Percentiles rank a stretch among this genome's conserved stretches.
Evolutionary conservation across 2,113 vertebrate species (phyloP).

Genomic region (Pteropus alecto): DNA sequence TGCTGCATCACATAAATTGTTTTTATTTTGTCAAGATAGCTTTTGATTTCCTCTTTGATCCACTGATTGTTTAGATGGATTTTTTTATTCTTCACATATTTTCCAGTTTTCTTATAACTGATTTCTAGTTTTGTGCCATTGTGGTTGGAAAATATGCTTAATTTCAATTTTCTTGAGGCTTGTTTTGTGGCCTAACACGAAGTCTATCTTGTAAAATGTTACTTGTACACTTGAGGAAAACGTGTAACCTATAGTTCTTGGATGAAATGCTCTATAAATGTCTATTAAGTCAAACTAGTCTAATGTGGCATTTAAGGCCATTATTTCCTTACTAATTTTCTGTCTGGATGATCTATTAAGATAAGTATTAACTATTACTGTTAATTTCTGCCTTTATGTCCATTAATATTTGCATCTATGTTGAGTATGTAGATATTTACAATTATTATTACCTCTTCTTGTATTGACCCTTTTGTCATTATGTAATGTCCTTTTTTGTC

Average conservation of each 20-base stretch:
- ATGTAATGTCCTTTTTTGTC: no score
- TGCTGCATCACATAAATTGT: no score
- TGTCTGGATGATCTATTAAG: no score
- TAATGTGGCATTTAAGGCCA: no score
- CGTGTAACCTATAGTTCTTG: background rate
- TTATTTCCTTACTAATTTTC: no score
- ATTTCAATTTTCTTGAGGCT: background rate
- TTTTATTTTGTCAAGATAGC: background rate
- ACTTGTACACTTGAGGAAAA: background rate
- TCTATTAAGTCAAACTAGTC: no score
- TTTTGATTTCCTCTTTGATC: background rate
- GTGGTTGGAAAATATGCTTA: background rate
- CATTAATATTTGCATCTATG: no score
- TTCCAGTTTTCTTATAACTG: background rate
- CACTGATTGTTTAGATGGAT: background rate
- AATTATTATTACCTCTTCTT: no score
- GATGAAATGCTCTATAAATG: background rate
- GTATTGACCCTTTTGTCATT: no score
- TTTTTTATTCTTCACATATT: background rate
- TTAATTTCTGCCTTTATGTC: no score
- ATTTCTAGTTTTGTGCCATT: background rate
- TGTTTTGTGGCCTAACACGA: background rate
- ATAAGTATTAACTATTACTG: no score
- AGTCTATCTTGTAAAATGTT: background rate
- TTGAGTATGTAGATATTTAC: no score